Evolutionary conservation across 2,113 vertebrate species (phyloP).

Genomic region (Synchiropus splendidus): DNA sequence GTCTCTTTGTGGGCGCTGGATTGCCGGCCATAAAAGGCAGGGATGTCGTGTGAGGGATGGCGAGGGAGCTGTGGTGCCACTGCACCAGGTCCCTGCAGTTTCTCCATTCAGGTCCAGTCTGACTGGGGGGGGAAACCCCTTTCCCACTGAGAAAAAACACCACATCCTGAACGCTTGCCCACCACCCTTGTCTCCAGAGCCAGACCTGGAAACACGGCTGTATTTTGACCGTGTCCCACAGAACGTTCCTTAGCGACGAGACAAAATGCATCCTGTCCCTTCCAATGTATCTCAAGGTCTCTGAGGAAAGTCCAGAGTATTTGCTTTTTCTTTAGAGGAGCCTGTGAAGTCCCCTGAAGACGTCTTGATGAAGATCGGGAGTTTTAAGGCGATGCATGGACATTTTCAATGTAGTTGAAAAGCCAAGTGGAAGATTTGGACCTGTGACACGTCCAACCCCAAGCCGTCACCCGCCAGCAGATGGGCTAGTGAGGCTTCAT

Average conservation of each 20-base stretch:
- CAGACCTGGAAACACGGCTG: constrained; percentile 25
- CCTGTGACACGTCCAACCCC: no score
- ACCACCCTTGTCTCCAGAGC: constrained; percentile 23
- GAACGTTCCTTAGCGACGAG: constrained; percentile 44
- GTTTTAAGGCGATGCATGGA: no score
- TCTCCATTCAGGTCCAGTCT: constrained; percentile 39
- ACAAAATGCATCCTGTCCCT: constrained; percentile 12
- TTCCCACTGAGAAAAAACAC: no score
- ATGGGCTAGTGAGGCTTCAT: no score
- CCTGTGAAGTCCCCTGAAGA: no score
- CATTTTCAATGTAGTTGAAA: no score
- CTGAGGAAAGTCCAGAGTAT: no score
- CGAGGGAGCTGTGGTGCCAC: constrained; percentile 24
- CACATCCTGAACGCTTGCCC: constrained; percentile 24
- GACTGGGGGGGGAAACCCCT: constrained; percentile 29
- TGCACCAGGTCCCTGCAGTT: constrained; percentile 31
- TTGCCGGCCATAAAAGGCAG: constrained; percentile 47
- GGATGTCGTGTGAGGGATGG: constrained; percentile 43
- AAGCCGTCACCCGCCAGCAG: no score
- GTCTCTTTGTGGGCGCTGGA: constrained; percentile 7
- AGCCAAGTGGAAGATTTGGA: no score
- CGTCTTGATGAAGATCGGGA: no score
- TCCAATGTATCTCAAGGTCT: constrained; percentile 8
- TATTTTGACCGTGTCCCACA: constrained; percentile 35
- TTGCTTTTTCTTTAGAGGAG: no score